Percentiles rank a stretch among this genome's conserved stretches.
These are phyloP conservation scores for Leptodactylus fuscus DNA, from an alignment of 2,113 vertebrate genomes.

Conservation along the genomic window DNA sequence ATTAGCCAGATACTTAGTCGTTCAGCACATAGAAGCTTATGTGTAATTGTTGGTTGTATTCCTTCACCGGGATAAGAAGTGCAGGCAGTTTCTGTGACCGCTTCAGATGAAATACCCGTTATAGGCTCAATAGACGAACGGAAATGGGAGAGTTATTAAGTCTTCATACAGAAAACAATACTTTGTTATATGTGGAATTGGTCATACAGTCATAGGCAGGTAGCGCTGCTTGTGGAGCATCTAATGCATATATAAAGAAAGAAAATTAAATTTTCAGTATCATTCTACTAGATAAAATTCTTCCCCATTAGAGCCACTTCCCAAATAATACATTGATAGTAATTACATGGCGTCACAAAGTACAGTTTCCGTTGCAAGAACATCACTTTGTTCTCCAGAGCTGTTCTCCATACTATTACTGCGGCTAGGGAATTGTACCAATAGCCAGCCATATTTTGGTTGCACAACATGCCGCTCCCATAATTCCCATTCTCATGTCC, in stretches of 20 bases:
- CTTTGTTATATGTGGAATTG: neutral
- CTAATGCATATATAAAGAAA: neutral
- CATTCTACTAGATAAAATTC: too few species aligned
- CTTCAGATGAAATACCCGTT: neutral
- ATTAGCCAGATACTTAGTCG: neutral
- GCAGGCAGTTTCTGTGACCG: neutral
- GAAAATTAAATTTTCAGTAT: neutral
- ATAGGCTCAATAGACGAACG: too few species aligned
- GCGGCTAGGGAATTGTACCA: neutral
- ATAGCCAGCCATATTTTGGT: neutral
- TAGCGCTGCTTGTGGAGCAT: neutral
- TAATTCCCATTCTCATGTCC: neutral
- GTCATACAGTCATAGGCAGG: neutral
- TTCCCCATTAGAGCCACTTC: too few species aligned
- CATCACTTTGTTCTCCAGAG: neutral
- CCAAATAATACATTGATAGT: too few species aligned
- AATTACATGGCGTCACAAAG: neutral
- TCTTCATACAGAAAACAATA: neutral
- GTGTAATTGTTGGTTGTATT: neutral
- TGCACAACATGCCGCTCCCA: neutral
- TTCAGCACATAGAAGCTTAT: conserved; percentile 9
- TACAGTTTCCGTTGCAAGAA: neutral
- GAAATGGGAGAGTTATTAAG: neutral
- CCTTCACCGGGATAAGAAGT: neutral
- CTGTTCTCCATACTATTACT: neutral